Base-by-base conservation (phyloP, 2,113 vertebrate genomes). In the Mustela nigripes region DNA sequence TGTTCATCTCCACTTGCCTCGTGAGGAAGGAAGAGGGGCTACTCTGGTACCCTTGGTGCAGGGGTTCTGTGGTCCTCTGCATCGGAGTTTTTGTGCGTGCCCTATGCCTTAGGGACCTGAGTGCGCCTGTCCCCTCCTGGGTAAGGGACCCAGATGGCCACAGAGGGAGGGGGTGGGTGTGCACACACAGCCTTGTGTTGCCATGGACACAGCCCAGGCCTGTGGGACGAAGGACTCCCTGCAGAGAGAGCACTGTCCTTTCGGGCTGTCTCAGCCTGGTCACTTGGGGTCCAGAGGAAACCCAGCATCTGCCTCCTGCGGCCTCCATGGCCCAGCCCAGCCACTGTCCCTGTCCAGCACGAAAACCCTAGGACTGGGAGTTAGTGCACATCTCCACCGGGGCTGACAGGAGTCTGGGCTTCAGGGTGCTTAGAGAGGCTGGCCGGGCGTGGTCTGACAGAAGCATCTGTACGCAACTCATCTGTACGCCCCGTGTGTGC, bases 21-120 rank as follows among this genome's bases (percentile, higher is more conserved):
- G 22, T 16, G 15, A 56, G 48, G 45, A 10, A 11, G 31, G 18
- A 0, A 0, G 7, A 48, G 19, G 42, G 1, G 8, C 4, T 4
- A 2, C 48, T 12, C 63, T 1, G 1, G 22, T 18, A 33, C 21
- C 19, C 19, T 11, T 2, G 7, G 45, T 33, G 4, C 11, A 33
- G n/a, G 28, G n/a, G 3, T 19, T 31, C 28, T 19, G 0, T 2
- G 1, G 14, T 22, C 42, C 56, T 42, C n/a, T 58, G 28, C 22
- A 4, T 33, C 28, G 21, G 39, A 33, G 53, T 63, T 60, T 33
- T 12, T 1, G 0, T 8, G 11, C 1, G 1, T 5, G 36, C 58
- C 22, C 79, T 12, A 33, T 5, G 48, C 45, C 45, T 65, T 9
- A 19, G 45, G 63, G 53, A 19, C n/a, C 50, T 3, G 11, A 67